These are phyloP conservation scores for Phalera bucephala DNA, from an alignment of 2,888 invertebrate genomes.

Conservation along the genomic window DNA sequence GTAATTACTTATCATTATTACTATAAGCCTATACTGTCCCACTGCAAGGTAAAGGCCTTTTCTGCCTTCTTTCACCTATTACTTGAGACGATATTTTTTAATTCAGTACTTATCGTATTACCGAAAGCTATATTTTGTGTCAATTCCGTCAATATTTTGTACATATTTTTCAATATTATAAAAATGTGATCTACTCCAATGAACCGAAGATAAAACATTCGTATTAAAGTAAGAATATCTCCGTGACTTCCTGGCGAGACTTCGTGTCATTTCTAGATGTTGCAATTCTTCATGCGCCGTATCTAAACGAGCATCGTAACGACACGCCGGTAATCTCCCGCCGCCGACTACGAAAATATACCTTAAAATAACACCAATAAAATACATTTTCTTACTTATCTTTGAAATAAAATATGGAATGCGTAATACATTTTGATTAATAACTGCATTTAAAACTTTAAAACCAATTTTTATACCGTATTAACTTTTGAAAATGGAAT, in stretches of 20 bases:
- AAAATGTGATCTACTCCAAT: no score
- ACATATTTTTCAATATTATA: no score
- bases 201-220: conserved; percentile 2
- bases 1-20: no score
- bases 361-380: conserved; percentile 31
- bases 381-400: conserved; percentile 20
- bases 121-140: no score
- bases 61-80: no score
- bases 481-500: conserved; percentile 18
- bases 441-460: conserved; percentile 37
- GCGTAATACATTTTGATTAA: conserved; percentile 49
- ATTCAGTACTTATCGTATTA: no score
- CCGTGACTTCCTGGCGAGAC: conserved; percentile 44
- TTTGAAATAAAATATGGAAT: conserved; percentile 31
- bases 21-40: no score
- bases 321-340: conserved; percentile 74
- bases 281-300: conserved; percentile 75
- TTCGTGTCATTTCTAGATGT: conserved; percentile 59
- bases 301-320: conserved; percentile 81
- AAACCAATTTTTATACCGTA: conserved; percentile 29
- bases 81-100: no score
- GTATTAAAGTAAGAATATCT: conserved; percentile 17
- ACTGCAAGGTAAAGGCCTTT: no score
- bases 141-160: no score
- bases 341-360: conserved; percentile 36